A percentile compares a stretch with the other conserved stretches of the same genome.
Evolutionary conservation across 1,140 invertebrate genomes (phyloP).

Genomic region (Temnothorax curvispinosus): DNA sequence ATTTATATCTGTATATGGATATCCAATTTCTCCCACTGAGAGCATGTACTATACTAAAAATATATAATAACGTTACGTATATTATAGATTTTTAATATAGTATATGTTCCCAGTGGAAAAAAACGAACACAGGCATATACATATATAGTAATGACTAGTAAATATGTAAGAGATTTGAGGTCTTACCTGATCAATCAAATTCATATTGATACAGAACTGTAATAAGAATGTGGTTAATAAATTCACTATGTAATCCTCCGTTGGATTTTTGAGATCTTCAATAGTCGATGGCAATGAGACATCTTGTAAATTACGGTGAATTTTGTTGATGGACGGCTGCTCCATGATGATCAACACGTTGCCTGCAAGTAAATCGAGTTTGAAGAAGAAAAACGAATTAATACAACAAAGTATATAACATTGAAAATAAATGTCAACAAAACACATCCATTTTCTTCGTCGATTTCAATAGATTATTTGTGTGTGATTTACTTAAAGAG

Average conservation of each 20-base stretch:
- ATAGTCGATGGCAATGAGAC: conserved; percentile 70
- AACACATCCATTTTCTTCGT: neutral
- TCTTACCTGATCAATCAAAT: conserved; percentile 66
- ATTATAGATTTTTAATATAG: too few species aligned
- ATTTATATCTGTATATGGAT: neutral
- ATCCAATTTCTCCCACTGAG: too few species aligned
- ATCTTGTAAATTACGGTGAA: conserved; percentile 69
- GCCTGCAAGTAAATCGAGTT: neutral
- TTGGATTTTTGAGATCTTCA: conserved; percentile 75
- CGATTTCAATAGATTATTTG: too few species aligned
- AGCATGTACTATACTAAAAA: too few species aligned
- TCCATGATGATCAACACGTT: conserved; percentile 39
- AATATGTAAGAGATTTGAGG: neutral
- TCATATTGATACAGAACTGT: conserved; percentile 67
- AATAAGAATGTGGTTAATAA: conserved; percentile 72
- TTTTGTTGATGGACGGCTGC: conserved; percentile 52
- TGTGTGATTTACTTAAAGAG: neutral
- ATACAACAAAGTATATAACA: neutral
- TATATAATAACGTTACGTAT: too few species aligned
- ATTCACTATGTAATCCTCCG: conserved; percentile 72
- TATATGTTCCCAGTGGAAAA: too few species aligned
- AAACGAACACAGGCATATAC: too few species aligned
- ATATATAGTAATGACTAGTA: neutral
- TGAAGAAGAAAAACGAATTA: neutral
- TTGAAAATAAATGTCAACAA: neutral